phyloP scores from a whole-genome alignment of 2,888 invertebrate species.

The Agriopis marginaria region DNA sequence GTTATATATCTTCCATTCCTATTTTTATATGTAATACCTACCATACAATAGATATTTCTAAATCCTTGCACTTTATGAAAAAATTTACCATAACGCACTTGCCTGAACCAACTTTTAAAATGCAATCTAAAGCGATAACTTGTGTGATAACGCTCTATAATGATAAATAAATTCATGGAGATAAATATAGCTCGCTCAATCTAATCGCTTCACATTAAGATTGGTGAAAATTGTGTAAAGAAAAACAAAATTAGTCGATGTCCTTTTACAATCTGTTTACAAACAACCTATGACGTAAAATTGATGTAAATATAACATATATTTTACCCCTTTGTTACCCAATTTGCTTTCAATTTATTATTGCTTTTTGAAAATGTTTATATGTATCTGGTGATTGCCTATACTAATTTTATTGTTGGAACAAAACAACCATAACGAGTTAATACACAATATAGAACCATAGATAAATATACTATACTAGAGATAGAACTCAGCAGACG shows the following conservation, averaged over 20 bases:
- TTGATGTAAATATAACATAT: neutral
- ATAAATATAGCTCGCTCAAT: conserved; percentile 21
- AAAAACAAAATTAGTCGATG: conserved; percentile 7
- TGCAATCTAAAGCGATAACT: conserved; percentile 28
- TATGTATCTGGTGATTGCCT: neutral
- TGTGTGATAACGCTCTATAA: conserved; percentile 18
- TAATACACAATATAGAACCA: neutral
- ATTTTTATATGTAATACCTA: conserved; percentile 1
- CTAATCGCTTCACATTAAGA: conserved; percentile 26
- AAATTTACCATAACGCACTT: conserved; percentile 14
- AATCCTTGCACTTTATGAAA: conserved; percentile 12
- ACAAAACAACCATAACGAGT: neutral
- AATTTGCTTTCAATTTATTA: neutral
- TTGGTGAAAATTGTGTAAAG: conserved; percentile 1
- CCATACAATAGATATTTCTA: conserved; percentile 6
- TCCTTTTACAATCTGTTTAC: conserved; percentile 25
- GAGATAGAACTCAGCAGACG: neutral
- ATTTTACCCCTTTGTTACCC: neutral
- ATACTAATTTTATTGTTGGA: neutral
- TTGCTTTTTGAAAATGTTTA: too few relatives aligned
- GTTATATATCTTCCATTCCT: neutral
- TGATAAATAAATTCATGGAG: conserved; percentile 30
- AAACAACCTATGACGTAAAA: conserved; percentile 27
- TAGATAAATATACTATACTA: too few relatives aligned
- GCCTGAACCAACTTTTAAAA: conserved; percentile 16